Evolutionary conservation across 2,888 invertebrate species (phyloP), one percentile per base, ranked within the genome.

Genomic region (Cremastinae sp.): DNA sequence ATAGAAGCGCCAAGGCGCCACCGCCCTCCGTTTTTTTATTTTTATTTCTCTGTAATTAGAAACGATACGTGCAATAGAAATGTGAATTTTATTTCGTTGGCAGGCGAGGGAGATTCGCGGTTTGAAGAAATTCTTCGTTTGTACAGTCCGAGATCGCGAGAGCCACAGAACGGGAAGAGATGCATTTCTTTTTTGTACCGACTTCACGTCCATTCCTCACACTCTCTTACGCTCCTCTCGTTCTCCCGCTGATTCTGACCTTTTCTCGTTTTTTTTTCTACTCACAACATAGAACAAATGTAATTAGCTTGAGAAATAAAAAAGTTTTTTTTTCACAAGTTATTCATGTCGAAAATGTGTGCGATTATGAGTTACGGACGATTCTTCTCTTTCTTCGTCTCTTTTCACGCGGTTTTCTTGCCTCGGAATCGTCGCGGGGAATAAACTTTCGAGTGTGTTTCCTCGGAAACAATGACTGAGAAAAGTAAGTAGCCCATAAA

Each of bases 401-500:
- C 10, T 18, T 49, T 49, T 49, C 7, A 18, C 18, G n/a, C n/a
- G n/a, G 16, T 16, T 49, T 18, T 49, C 7, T 18, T 9, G 18
- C 18, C 1, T 49, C 8, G 9, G 2, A 49, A 18, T 45, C 58
- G 22, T 56, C 7, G 49, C 36, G 41, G 47, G 41, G 41, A 18
- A 49, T 54, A 54, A 14, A 34, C 49, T 56, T 68, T 64, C 56
- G 28, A 12, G 43, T 73, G 65, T 64, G 75, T 74, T 71, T 79
- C 74, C 61, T 77, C 65, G 72, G 7, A 7, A 16, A 16, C 18
- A 41, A 22, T 54, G 5, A 22, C 71, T 68, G 74, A 69, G 61
- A 75, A 68, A 74, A 74, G 82, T 84, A 88, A 88, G 88, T 88
- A 88, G 88, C 83, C 86, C 88, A 87, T 85, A 85, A 86, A 85